These are phyloP conservation scores for Tipula vernalis DNA, from an alignment of 2,888 invertebrate genomes.

Conservation along the genomic window DNA sequence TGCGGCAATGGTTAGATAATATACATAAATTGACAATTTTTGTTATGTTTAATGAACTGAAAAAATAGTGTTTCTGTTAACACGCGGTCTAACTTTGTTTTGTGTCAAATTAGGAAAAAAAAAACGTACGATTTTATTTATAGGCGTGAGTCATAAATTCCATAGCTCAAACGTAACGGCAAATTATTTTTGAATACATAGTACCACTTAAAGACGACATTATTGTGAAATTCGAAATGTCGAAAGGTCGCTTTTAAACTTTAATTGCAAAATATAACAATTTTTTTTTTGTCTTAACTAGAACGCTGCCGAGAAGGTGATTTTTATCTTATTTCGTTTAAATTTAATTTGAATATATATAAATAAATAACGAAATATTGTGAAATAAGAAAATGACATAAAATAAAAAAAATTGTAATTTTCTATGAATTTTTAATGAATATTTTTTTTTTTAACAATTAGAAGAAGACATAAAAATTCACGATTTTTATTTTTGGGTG, in stretches of 20 bases:
- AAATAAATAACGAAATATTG: neutral
- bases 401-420: neutral
- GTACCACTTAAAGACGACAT: neutral
- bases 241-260: neutral
- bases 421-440: neutral
- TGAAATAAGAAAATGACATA: neutral
- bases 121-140: too few relatives aligned
- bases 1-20: neutral
- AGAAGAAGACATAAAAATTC: neutral
- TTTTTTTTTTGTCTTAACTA: neutral
- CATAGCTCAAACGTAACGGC: neutral
- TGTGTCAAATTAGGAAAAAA: neutral
- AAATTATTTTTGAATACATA: neutral
- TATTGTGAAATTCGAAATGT: neutral
- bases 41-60: slow-evolving; percentile 4
- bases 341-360: neutral
- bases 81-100: neutral
- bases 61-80: neutral
- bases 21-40: neutral
- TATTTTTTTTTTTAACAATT: neutral
- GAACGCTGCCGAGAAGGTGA: neutral
- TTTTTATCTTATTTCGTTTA: neutral
- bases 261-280: neutral
- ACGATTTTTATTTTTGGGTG: slow-evolving; percentile 4
- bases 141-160: neutral